Base-by-base conservation (phyloP, 2,888 invertebrate species). In the Pollenia labialis region DNA sequence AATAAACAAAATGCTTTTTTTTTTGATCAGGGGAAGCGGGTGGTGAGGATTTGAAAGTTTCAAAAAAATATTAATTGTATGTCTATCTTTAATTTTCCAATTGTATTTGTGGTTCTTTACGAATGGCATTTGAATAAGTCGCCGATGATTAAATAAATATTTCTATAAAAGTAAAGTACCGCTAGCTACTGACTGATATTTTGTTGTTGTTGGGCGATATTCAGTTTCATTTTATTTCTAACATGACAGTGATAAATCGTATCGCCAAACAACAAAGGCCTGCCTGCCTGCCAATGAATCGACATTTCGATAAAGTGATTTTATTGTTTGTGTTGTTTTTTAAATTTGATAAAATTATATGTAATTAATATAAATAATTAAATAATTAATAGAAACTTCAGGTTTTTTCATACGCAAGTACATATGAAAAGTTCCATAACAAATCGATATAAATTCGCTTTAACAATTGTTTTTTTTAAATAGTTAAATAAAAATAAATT, bases 191-290 rank as follows among this genome's bases (percentile, higher is more conserved):
- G 64, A 62, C 64, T 62, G 68, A 74, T 44, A 60, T 60, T 58
- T 74, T 69, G 23, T 68, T 68, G 23, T 68, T 68, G n/a, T 75
- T 69, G 60, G 9, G 14, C 14, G 16, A 68, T 46, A 52, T 75
- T 56, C 14, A 40, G 50, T 64, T 71, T 46, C n/a, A 32, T 32
- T 62, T 54, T 50, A 16, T 56, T 56, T n/a, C 32, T 11, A 1
- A 62, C 42, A 23, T 87, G 87, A 84, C 87, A 87, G 77, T 87
- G 87, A 87, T 77, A 84, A 81, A 87, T 87, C 62, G 81, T 81
- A 87, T 81, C 84, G 84, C 84, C 50, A 71, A 86, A 83, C 60
- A 81, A 86, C 83, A 86, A 86, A 83, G 80, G 58, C 80, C 46
- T 64, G 23, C 18, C 80, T 76, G 58, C 80, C 46, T 64, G 23